Evolutionary conservation across 1,140 invertebrate species (phyloP).

Genomic region (Eciton burchellii): DNA sequence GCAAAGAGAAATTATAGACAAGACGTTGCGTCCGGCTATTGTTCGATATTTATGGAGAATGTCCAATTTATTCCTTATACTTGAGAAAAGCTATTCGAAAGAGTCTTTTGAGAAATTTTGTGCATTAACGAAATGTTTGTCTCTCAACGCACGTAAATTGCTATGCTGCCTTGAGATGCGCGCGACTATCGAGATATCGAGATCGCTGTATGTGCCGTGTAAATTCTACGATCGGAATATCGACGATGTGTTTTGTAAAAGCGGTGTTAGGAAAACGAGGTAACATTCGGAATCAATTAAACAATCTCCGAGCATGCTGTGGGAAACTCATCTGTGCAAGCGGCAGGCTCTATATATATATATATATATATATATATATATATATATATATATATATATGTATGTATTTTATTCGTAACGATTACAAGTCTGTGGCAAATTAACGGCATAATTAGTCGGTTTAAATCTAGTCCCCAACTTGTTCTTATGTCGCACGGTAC

Average conservation of each 20-base stretch:
- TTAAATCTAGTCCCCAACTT: neutral
- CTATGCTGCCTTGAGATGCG: conserved; percentile 6
- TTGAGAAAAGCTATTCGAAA: neutral
- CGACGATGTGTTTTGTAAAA: conserved; percentile 29
- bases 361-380: no score
- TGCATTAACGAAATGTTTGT: conserved; percentile 13
- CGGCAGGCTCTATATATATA: neutral
- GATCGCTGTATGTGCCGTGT: conserved; percentile 11
- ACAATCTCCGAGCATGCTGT: conserved; percentile 1
- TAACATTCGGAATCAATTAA: conserved; percentile 34
- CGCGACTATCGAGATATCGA: neutral
- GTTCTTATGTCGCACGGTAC: neutral
- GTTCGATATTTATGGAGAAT: neutral
- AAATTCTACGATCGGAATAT: neutral
- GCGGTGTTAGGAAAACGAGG: conserved; percentile 29
- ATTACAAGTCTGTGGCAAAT: conserved; percentile 12
- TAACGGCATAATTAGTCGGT: neutral
- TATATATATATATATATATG: no score
- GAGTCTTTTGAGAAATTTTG: neutral
- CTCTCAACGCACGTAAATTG: conserved; percentile 38
- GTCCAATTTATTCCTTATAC: neutral
- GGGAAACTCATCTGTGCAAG: conserved; percentile 33
- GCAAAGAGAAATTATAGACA: no score
- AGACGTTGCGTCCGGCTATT: neutral
- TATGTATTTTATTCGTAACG: conserved; percentile 6